Evolutionary conservation across 2,888 invertebrate species (phyloP).

Genomic region (Strigamia crassipes): DNA sequence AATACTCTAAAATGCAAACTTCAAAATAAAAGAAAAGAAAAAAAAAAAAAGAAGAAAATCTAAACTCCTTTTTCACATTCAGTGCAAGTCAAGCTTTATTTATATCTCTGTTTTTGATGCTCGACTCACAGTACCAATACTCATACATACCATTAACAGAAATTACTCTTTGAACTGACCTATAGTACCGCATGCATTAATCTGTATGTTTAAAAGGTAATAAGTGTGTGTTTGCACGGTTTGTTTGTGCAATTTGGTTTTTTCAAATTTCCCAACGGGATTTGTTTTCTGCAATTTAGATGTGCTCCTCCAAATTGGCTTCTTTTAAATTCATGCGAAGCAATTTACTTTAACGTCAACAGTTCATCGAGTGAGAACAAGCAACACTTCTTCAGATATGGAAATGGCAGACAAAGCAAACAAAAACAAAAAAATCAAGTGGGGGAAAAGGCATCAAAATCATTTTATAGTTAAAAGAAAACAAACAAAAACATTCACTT

Average conservation of each 20-base stretch:
- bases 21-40: not conserved
- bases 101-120: not conserved
- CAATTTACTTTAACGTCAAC: conserved; percentile 33
- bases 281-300: conserved; percentile 38
- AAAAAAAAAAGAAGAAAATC: not conserved
- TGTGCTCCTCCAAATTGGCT: conserved; percentile 22
- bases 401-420: not conserved
- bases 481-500: not conserved
- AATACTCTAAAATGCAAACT: conserved; percentile 18
- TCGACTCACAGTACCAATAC: not conserved
- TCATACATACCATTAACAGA: not conserved
- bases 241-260: conserved; percentile 42
- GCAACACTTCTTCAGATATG: not conserved
- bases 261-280: conserved; percentile 39
- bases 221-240: conserved; percentile 35
- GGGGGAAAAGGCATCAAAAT: not conserved
- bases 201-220: conserved; percentile 31
- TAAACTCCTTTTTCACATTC: not conserved
- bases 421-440: not conserved
- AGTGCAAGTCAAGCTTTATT: not conserved
- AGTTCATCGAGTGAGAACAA: not conserved
- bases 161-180: conserved; percentile 28
- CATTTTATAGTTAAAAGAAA: not conserved
- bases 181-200: not conserved
- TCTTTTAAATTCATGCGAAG: conserved; percentile 34